phyloP scores from a whole-genome alignment of 2,797 vertebrate genomes.

The Benthosema pterotum region DNA sequence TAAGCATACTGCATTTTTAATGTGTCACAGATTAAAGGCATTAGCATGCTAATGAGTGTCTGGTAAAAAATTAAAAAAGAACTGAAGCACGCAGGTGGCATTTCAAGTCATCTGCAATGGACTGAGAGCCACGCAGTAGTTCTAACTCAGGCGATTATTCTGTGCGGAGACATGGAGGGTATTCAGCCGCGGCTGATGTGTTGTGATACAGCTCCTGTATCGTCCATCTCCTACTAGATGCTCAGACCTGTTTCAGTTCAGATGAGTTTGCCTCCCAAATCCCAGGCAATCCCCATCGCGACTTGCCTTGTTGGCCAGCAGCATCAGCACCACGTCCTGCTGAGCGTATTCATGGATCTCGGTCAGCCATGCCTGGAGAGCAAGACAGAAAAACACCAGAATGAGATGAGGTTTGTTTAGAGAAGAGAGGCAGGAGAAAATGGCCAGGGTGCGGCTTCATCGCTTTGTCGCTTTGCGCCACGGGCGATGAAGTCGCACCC shows the following conservation, averaged over 20 bases:
- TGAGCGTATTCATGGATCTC: conserved; percentile 95
- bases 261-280: neutral
- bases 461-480: too few relatives aligned
- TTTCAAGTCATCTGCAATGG: conserved; percentile 47
- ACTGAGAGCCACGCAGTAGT: conserved; percentile 6
- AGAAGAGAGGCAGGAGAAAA: too few relatives aligned
- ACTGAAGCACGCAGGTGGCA: conserved; percentile 23
- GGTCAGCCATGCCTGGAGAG: conserved; percentile 90
- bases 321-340: conserved; percentile 91
- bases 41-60: conserved; percentile 41
- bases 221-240: too few relatives aligned
- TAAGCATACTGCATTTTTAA: conserved; percentile 19
- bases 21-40: conserved; percentile 37
- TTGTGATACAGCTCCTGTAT: too few relatives aligned
- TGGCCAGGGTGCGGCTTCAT: too few relatives aligned
- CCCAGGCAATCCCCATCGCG: conserved; percentile 40
- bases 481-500: too few relatives aligned
- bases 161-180: too few relatives aligned
- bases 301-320: conserved; percentile 93
- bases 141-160: too few relatives aligned
- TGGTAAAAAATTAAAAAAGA: too few relatives aligned
- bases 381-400: conserved; percentile 24
- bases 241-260: conserved; percentile 26
- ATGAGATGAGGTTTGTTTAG: neutral
- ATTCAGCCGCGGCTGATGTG: too few relatives aligned